Conservation (phyloP, 2,888 invertebrate species). For the Lasioglossum villosulum region DNA sequence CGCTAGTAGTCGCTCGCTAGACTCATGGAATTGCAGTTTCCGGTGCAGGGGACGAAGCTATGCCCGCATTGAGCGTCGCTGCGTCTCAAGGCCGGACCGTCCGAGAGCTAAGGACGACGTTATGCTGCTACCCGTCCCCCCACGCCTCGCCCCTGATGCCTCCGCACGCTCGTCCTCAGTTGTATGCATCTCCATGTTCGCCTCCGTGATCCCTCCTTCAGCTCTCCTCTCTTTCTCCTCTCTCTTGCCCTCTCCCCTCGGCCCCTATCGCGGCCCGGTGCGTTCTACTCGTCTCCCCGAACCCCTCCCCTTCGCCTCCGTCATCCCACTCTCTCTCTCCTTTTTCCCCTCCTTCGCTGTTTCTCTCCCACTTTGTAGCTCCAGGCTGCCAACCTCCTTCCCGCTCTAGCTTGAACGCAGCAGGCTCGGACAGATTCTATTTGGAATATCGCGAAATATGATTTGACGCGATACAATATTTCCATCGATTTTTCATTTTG, state of each 20-base stretch:
- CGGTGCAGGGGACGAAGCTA: slow-evolving; percentile 58
- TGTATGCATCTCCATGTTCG: slow-evolving; percentile 55
- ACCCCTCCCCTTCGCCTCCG: neutral
- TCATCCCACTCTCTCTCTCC: neutral
- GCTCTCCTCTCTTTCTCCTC: slow-evolving; percentile 11
- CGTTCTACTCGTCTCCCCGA: slow-evolving; percentile 18
- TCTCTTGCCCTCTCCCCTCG: slow-evolving; percentile 21
- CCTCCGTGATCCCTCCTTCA: slow-evolving; percentile 55
- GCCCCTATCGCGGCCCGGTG: neutral
- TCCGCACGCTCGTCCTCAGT: slow-evolving; percentile 42
- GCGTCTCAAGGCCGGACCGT: slow-evolving; percentile 83
- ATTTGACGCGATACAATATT: neutral
- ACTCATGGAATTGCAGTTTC: slow-evolving; percentile 55
- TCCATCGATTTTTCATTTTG: neutral
- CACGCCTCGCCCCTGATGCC: slow-evolving; percentile 10
- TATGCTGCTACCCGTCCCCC: slow-evolving; percentile 57
- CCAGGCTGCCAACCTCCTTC: slow-evolving; percentile 2
- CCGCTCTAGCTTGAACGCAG: neutral
- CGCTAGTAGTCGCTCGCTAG: slow-evolving; percentile 3
- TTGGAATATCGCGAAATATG: neutral
- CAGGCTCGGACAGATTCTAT: neutral
- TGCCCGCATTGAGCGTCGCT: slow-evolving; percentile 82
- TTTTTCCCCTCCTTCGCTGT: neutral
- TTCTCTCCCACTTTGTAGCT: neutral
- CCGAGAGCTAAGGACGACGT: slow-evolving; percentile 78